Conservation (phyloP, 2,797 vertebrate genomes). For the Mycteria americana region DNA sequence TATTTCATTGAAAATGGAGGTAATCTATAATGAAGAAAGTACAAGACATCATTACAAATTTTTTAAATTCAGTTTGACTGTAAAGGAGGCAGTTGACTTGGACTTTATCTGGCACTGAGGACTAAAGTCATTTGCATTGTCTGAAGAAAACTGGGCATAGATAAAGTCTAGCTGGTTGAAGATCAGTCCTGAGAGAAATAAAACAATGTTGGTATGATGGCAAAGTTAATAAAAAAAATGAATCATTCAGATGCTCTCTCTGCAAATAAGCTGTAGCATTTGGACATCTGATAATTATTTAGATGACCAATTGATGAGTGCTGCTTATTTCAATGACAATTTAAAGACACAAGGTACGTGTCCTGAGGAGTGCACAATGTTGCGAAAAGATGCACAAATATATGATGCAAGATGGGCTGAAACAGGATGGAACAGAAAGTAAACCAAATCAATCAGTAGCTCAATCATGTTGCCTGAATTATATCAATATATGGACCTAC, state of each 20-base stretch:
- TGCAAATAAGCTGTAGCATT: neutral
- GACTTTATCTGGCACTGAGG: neutral
- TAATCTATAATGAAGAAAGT: neutral
- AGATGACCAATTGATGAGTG: neutral
- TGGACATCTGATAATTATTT: neutral
- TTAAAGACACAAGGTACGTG: neutral
- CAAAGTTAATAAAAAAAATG: neutral
- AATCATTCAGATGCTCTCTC: neutral
- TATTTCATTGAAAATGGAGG: neutral
- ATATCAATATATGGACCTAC: neutral
- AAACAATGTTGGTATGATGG: neutral
- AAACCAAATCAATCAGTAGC: neutral
- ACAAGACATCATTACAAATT: neutral
- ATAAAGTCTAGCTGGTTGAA: neutral
- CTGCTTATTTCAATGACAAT: neutral
- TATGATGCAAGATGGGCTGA: neutral
- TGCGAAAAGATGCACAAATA: neutral
- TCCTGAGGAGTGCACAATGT: neutral
- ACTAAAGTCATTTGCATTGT: neutral
- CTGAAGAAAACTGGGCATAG: neutral
- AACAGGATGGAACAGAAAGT: neutral
- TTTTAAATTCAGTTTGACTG: neutral
- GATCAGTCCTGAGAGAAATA: neutral
- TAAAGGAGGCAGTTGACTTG: neutral
- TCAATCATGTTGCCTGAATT: neutral